Conservation (phyloP, 1,140 invertebrate species). For the Ladona fulva region DNA sequence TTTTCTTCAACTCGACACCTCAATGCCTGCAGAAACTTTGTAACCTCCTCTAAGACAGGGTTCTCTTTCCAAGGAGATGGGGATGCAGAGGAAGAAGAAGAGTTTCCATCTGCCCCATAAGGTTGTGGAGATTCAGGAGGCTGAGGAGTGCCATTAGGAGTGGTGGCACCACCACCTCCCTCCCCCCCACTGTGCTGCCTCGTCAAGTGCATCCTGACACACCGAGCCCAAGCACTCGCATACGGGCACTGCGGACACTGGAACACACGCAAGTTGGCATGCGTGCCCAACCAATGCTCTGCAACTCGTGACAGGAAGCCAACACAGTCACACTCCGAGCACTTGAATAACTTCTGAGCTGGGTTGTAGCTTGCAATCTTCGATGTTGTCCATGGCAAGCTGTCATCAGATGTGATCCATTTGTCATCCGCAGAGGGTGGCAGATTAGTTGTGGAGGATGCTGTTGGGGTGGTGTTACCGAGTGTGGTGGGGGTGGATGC, state of each 20-base stretch:
- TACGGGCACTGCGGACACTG: conserved; percentile 62
- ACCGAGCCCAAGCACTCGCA: conserved; percentile 62
- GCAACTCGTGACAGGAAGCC: conserved; percentile 67
- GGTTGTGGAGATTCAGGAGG: background rate
- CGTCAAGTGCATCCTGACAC: conserved; percentile 60
- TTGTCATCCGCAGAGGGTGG: conserved; percentile 36
- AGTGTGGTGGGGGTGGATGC: conserved; percentile 41
- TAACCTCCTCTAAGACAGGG: conserved; percentile 63
- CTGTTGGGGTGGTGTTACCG: conserved; percentile 36
- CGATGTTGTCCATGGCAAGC: conserved; percentile 56
- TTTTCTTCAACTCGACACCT: conserved; percentile 50
- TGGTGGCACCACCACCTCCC: conserved; percentile 30
- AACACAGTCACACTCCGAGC: conserved; percentile 67
- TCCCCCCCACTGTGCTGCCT: conserved; percentile 42
- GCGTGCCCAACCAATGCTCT: conserved; percentile 74
- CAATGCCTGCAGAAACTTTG: conserved; percentile 55
- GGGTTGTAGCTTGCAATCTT: conserved; percentile 63
- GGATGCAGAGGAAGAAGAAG: conserved; percentile 24
- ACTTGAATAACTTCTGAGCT: conserved; percentile 60
- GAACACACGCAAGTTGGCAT: conserved; percentile 64
- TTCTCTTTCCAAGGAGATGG: conserved; percentile 49
- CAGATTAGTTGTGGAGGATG: conserved; percentile 27
- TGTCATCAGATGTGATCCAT: conserved; percentile 58
- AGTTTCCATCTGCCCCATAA: conserved; percentile 41
- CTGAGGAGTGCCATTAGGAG: conserved; percentile 39